A percentile compares a stretch with the other conserved stretches of the same genome.
These are phyloP conservation scores for Enteromius thamalakanensis DNA, from an alignment of 2,797 vertebrate species.

Conservation along the genomic window DNA sequence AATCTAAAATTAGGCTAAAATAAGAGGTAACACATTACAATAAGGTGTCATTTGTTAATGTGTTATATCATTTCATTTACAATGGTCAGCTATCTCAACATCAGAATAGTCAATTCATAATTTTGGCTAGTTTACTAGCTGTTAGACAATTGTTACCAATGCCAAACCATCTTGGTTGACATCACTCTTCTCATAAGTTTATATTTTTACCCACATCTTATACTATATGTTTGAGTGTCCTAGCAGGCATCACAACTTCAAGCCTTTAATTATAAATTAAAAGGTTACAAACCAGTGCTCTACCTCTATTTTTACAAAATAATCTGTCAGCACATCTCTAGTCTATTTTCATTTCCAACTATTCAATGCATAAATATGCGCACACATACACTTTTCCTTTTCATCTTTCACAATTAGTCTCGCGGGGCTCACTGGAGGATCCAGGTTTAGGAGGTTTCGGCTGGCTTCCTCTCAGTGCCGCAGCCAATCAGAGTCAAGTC, in stretches of 20 bases:
- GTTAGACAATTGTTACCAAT: background rate
- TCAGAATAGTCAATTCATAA: background rate
- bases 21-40: too few relatives aligned
- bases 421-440: background rate
- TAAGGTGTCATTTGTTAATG: too few relatives aligned
- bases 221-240: background rate
- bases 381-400: slow-evolving; percentile 25
- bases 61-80: background rate
- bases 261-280: background rate
- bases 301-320: background rate
- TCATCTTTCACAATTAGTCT: slow-evolving; percentile 22
- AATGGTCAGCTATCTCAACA: background rate
- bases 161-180: background rate
- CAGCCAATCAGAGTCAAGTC: slow-evolving; percentile 44
- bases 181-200: background rate
- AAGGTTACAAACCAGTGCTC: background rate
- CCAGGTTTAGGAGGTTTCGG: slow-evolving; percentile 17
- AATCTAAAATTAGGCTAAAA: background rate
- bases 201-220: background rate
- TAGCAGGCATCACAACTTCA: background rate
- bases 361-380: background rate
- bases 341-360: slow-evolving; percentile 10
- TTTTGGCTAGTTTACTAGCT: background rate
- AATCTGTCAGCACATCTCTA: background rate
- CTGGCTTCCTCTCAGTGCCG: slow-evolving; percentile 28